Evolutionary conservation across 2,797 vertebrate genomes (phyloP), one percentile per base, ranked within the genome.

Genomic region (Rhodeus uyekii): DNA sequence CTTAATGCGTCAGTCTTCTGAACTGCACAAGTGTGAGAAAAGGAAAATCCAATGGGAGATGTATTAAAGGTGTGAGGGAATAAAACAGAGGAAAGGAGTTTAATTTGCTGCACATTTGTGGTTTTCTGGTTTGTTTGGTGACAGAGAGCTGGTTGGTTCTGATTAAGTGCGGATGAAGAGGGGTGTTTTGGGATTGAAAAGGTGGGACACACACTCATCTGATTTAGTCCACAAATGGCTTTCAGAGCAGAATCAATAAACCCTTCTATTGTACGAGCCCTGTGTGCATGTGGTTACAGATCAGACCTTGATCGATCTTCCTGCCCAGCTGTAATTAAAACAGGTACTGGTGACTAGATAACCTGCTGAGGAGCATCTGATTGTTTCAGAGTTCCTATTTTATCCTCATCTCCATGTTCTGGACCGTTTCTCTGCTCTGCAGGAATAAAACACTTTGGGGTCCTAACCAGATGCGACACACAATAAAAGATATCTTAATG

Each of bases 291-390:
- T 58, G 53, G 58, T 60, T 73, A 61, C 16, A 44, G 77, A 84
- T 87, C 79, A 82, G 64, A 24, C 67, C 74, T 27, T 73, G 55
- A 90, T 89, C 71, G 87, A 89, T 89, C 78, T 18, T 22, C 34
- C 68, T 78, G 71, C 71, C 84, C 29, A 46, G 60, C 76, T 32
- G 80, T 88, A 88, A 88, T 89, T 89, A 88, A 89, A 85, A 83
- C 83, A 83, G 84, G 72, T 84, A 77, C 27, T 8, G 34, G 18
- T 83, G 76, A 69, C 80, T 44, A 83, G 77, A 69, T 82, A 76
- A 68, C 77, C 50, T 73, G 60, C 83, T 64, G 48, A 64, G 34
- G 48, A 78, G 73, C 38, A 29, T 81, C 55, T 55, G 84, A 86
- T 85, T 87, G 60, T 81, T 83, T 79, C 61, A 48, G 46, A 78